Conservation (phyloP, 2,113 vertebrate genomes). For the Chaetorhynchus papuensis region DNA sequence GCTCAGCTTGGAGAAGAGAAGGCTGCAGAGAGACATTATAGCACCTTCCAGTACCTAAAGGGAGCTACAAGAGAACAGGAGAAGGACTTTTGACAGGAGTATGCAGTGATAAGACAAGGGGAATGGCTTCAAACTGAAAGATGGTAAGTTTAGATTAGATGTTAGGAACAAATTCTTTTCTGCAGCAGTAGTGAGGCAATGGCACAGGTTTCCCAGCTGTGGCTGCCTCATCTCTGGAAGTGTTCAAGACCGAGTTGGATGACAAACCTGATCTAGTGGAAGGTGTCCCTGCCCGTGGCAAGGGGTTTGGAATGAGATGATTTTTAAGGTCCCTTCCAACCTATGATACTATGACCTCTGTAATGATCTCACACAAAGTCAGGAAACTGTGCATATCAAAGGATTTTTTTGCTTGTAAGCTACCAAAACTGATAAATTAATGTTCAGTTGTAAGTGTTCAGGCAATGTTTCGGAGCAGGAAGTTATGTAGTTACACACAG, state of each 20-base stretch:
- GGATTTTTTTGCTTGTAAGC: neutral
- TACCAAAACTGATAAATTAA: neutral
- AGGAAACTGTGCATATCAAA: neutral
- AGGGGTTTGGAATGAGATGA: accelerated
- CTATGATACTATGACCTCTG: neutral
- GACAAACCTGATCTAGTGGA: neutral
- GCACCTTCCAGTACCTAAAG: neutral
- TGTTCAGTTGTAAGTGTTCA: neutral
- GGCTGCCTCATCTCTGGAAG: neutral
- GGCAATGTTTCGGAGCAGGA: neutral
- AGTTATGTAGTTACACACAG: neutral
- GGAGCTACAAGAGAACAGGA: neutral
- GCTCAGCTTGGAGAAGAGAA: neutral
- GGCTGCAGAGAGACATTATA: neutral
- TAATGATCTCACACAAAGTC: neutral
- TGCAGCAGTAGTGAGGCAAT: neutral
- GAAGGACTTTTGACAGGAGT: neutral
- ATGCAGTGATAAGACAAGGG: neutral
- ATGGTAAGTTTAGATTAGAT: neutral
- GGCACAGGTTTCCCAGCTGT: neutral
- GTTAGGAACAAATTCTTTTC: neutral
- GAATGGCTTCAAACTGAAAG: neutral
- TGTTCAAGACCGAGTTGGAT: neutral
- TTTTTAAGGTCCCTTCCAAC: neutral
- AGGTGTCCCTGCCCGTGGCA: neutral